Evolutionary conservation across 2,888 invertebrate genomes (phyloP), one percentile per base, ranked within the genome.

Genomic region (Drosophila bunnanda): DNA sequence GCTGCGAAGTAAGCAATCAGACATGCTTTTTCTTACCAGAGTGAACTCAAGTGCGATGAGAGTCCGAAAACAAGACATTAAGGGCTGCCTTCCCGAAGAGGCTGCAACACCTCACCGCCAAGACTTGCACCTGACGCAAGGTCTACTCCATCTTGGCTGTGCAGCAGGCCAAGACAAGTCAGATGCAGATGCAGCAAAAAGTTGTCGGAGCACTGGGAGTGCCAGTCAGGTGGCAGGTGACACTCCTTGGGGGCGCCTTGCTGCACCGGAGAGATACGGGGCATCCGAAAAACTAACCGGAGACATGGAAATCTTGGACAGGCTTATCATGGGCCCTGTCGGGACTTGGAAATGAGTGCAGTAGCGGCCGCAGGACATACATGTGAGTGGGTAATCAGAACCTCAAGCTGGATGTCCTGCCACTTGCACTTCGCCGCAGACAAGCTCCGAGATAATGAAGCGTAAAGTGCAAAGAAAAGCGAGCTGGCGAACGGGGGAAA

Each of bases 361-460:
- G 25, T n/a, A 20, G 32, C 15, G 50, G 56, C 39, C 41, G 48
- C 57, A 69, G 69, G 61, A 67, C 58, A 75, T 74, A 67, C 58
- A 75, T 74, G 74, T 68, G 74, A 52, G 56, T 20, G 36, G 55
- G 61, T 53, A 59, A 75, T 69, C 65, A 77, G 57, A 73, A 77
- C 34, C 59, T 43, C 46, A 28, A 36, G 61, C 20, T 60, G 66
- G 66, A 32, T 41, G 39, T 38, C 50, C 59, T 54, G 59, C 36
- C 62, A 60, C 59, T 44, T 58, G 76, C 76, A 74, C 53, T 62
- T 30, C 59, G 17, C 41, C 32, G 15, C 32, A 48, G 75, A 62
- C 80, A 76, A 58, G 52, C 67, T 62, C 43, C 39, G 32, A 79
- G 84, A 85, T 81, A 81, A 85, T 81, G 80, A 82, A 77, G 67